Evolutionary conservation across 2,113 vertebrate genomes (phyloP), one percentile per base, ranked within the genome.

Genomic region (Phalacrocorax aristotelis): DNA sequence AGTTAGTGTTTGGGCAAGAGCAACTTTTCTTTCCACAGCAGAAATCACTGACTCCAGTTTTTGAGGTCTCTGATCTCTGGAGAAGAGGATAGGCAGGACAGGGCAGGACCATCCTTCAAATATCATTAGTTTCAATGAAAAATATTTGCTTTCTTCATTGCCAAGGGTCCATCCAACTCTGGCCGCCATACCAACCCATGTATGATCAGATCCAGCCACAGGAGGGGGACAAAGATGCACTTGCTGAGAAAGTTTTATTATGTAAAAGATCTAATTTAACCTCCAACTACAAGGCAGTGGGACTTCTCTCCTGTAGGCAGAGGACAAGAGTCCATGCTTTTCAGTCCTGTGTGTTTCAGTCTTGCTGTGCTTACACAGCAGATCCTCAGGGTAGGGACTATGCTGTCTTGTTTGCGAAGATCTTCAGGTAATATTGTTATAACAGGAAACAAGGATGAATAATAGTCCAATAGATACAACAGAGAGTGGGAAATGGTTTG

Each of bases 161-260:
- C 57, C 2, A 2, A 27, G 40, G 9, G 44, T 85, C 70, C 57
- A 19, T 20, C 72, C 89, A 89, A 27, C 23, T 14, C 13, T 61
- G 79, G 57, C 80, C 11, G 0, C 79, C 68, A 61, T 9, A 25
- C 36, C 71, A 57, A 5, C 49, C 15, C 3, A 23, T 34, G 40
- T 94, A 6, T 52, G 69, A 57, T 84, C 52, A 49, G 89, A 52
- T 72, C 48, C 61, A 92, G 77, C 80, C 92, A 84, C 89, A 81
- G 86, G 72, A 82, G 69, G 81, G 57, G 91, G 89, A 86, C 91
- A 95, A 69, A 96, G 86, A 82, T 79, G 74, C 52, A 32, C 48
- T 78, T 25, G 83, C 77, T 79, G 34, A 58, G 78, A 9, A 84
- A 79, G 36, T 54, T 87, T 52, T 30, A 22, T 21, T 38, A 1